These are phyloP conservation scores for Aurelia sp. DNA, from an alignment of 30 jellyfish, hydroid and myxozoan genomes.

Conservation along the genomic window DNA sequence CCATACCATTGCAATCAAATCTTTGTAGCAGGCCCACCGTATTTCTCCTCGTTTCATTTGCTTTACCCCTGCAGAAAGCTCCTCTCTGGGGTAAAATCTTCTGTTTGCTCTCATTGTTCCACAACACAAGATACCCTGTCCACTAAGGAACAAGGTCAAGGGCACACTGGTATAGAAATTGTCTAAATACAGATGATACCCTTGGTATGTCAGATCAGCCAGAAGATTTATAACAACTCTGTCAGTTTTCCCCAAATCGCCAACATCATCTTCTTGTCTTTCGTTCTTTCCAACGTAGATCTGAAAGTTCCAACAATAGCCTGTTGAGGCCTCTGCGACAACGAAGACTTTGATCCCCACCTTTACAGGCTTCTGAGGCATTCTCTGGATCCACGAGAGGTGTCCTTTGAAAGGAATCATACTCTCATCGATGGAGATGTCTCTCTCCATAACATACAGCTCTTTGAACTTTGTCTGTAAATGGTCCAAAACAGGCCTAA, in stretches of 20 bases:
- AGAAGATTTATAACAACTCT: background rate
- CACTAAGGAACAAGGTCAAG: background rate
- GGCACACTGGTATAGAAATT: slow-evolving; percentile 4
- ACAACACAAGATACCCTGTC: background rate
- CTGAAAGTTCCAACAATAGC: background rate
- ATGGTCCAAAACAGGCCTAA: slow-evolving; percentile 5
- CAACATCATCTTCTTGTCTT: background rate
- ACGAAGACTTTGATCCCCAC: background rate
- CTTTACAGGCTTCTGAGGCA: background rate
- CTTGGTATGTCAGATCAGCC: background rate
- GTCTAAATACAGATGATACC: background rate
- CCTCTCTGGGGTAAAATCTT: background rate
- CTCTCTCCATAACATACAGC: background rate
- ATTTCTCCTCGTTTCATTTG: background rate
- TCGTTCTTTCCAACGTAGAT: background rate
- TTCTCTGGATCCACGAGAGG: background rate
- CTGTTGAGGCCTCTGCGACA: background rate
- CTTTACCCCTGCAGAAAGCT: background rate
- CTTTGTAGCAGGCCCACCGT: background rate
- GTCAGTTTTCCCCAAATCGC: background rate
- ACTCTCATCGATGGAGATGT: background rate
- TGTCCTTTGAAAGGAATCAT: slow-evolving; percentile 2
- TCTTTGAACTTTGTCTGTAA: background rate
- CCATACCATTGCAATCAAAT: background rate
- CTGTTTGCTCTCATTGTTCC: slow-evolving; percentile 1